Evolutionary conservation across 2,113 vertebrate species (phyloP).

Genomic region (Prochilodus magdalenae): DNA sequence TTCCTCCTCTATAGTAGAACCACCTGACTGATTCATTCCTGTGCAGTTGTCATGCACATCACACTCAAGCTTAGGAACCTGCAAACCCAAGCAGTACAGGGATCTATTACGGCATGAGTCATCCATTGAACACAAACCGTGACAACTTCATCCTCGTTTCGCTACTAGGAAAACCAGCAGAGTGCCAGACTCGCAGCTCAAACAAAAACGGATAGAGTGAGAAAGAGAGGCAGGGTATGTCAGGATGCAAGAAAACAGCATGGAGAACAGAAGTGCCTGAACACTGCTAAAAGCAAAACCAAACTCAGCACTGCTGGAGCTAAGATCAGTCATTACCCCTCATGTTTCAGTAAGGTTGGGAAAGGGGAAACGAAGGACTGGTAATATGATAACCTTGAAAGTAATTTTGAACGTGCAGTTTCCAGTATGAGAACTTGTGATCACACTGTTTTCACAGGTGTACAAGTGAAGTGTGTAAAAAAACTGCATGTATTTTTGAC

Average conservation of each 20-base stretch:
- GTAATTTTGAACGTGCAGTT: too few species aligned
- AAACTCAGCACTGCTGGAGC: background rate
- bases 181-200: background rate
- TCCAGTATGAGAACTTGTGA: too few species aligned
- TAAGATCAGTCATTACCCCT: background rate
- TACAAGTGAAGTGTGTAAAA: too few species aligned
- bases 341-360: too few species aligned
- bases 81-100: background rate
- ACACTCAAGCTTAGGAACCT: background rate
- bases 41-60: conserved; percentile 12
- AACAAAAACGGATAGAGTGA: background rate
- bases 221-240: background rate
- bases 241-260: background rate
- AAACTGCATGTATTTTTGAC: too few species aligned
- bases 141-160: conserved; percentile 25
- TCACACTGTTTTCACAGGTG: too few species aligned
- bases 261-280: background rate
- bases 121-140: conserved; percentile 31
- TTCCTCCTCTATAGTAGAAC: background rate
- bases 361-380: too few species aligned
- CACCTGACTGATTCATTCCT: background rate
- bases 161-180: conserved; percentile 6
- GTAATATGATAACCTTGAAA: too few species aligned
- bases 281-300: background rate
- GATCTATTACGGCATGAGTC: conserved; percentile 27